Evolutionary conservation across 2,888 invertebrate species (phyloP).

Genomic region (Hydraecia micacea): DNA sequence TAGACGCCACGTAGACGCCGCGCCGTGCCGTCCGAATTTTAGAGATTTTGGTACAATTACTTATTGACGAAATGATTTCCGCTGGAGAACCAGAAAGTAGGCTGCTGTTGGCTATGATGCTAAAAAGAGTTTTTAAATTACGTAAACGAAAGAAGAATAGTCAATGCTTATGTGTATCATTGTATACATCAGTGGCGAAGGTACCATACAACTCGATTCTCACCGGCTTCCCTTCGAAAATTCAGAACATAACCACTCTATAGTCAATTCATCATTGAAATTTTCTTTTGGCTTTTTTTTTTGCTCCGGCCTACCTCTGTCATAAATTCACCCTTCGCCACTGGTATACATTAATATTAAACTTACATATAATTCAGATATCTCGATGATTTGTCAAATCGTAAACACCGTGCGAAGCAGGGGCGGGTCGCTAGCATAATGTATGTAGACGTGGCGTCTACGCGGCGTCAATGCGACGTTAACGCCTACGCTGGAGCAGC

Average conservation of each 20-base stretch:
- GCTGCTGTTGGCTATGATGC: not conserved
- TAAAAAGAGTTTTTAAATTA: not conserved
- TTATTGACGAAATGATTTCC: not conserved
- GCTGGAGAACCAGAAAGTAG: not conserved
- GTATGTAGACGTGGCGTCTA: not conserved
- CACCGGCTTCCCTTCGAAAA: too few species aligned
- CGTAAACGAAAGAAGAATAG: not conserved
- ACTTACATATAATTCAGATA: not conserved
- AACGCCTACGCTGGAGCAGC: not conserved
- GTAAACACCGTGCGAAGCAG: not conserved
- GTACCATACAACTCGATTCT: too few species aligned
- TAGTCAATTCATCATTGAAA: too few species aligned
- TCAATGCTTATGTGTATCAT: not conserved
- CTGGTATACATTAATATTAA: not conserved
- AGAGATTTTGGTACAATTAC: not conserved
- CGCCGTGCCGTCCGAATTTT: not conserved
- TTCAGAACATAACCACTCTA: too few species aligned
- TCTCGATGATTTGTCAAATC: not conserved
- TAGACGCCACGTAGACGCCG: conserved; percentile 4
- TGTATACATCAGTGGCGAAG: too few species aligned
- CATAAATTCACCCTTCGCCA: too few species aligned
- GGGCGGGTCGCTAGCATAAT: not conserved
- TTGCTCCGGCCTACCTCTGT: too few species aligned
- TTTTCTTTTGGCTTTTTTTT: too few species aligned
- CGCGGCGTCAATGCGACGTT: not conserved